These are phyloP conservation scores for Dermolepida albohirtum DNA, from an alignment of 2,888 invertebrate species.

Conservation along the genomic window DNA sequence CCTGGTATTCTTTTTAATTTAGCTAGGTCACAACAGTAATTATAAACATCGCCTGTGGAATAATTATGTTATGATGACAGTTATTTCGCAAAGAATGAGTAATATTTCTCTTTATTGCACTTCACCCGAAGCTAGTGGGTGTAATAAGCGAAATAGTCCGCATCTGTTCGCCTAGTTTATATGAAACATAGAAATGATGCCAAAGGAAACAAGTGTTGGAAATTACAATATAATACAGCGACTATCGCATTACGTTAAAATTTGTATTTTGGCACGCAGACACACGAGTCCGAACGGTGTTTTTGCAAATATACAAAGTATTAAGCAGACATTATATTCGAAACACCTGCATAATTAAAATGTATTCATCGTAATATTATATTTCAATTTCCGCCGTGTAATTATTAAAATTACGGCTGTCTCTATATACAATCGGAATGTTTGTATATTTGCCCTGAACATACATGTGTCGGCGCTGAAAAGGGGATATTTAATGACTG, in stretches of 20 bases:
- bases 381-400: background rate
- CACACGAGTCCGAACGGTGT: too few relatives aligned
- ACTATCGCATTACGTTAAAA: conserved; percentile 34
- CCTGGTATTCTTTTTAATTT: conserved; percentile 4
- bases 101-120: conserved; percentile 39
- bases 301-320: too few relatives aligned
- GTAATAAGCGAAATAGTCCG: conserved; percentile 29
- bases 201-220: conserved; percentile 36
- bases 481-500: too few relatives aligned
- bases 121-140: conserved; percentile 7
- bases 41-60: conserved; percentile 23
- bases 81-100: conserved; percentile 36
- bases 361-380: conserved; percentile 4
- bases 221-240: conserved; percentile 41
- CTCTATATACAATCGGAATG: too few relatives aligned
- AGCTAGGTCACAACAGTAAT: conserved; percentile 3
- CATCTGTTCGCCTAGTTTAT: conserved; percentile 37
- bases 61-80: conserved; percentile 31
- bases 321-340: background rate
- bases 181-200: conserved; percentile 23
- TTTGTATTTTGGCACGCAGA: conserved; percentile 26
- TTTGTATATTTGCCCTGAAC: too few relatives aligned
- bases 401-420: too few relatives aligned
- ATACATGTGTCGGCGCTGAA: too few relatives aligned
- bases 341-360: conserved; percentile 13